Evolutionary conservation across 2,113 vertebrate genomes (phyloP).

Genomic region (Nerophis lumbriciformis): DNA sequence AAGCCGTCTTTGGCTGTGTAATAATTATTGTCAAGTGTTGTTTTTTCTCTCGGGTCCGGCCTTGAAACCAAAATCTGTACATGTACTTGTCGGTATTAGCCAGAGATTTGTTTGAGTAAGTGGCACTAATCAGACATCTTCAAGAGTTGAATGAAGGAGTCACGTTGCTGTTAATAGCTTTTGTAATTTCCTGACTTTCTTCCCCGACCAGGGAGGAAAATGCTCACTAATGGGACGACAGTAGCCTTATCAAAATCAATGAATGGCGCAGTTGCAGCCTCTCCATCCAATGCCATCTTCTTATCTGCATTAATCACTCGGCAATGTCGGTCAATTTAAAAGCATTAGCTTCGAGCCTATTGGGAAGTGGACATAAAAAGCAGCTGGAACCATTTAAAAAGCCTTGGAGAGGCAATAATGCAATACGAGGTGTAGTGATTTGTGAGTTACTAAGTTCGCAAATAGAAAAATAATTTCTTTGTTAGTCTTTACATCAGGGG

Average conservation of each 20-base stretch:
- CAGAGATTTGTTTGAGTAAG: conserved; percentile 9
- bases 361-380: conserved; percentile 35
- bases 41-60: conserved; percentile 4
- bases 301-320: conserved; percentile 38
- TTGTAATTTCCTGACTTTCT: conserved; percentile 21
- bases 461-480: too few species aligned
- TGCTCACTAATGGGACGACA: conserved; percentile 11
- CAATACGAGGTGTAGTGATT: neutral
- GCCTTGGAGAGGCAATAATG: neutral
- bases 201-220: neutral
- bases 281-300: conserved; percentile 16
- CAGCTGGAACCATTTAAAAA: conserved; percentile 21
- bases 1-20: conserved; percentile 10
- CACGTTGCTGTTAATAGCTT: conserved; percentile 17
- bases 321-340: conserved; percentile 29
- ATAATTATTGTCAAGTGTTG: conserved; percentile 21
- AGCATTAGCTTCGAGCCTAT: conserved; percentile 28
- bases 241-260: conserved; percentile 12
- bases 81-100: conserved; percentile 16
- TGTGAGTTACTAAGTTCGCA: neutral
- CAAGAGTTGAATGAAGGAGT: conserved; percentile 18
- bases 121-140: conserved; percentile 20
- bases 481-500: too few species aligned
- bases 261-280: conserved; percentile 20
- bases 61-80: conserved; percentile 21